These are phyloP conservation scores for Gasterosteus nipponicus DNA, from an alignment of 2,113 vertebrate genomes.

Conservation along the genomic window DNA sequence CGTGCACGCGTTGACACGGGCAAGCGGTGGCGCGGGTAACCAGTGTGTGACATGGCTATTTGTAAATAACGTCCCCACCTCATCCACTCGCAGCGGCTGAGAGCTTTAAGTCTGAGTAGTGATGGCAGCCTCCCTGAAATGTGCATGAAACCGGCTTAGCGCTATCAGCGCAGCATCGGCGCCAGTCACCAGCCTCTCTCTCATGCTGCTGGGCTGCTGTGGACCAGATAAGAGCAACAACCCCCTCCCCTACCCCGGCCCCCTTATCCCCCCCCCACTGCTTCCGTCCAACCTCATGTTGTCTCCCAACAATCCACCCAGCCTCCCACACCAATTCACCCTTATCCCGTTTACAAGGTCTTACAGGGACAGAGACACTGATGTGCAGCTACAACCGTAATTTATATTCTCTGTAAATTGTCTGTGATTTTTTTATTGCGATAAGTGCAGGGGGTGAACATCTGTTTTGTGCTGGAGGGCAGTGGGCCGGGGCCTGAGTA, in stretches of 20 bases:
- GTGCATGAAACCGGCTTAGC: slow-evolving; percentile 80
- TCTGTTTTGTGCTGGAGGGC: slow-evolving; percentile 80
- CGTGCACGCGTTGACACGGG: slow-evolving; percentile 51
- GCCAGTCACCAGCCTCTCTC: slow-evolving; percentile 75
- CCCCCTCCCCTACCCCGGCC: slow-evolving; percentile 18
- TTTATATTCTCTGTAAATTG: slow-evolving; percentile 84
- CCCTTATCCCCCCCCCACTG: slow-evolving; percentile 41
- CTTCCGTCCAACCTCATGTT: slow-evolving; percentile 55
- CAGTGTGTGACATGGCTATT: slow-evolving; percentile 69
- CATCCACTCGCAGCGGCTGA: slow-evolving; percentile 58
- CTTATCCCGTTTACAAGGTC: slow-evolving; percentile 74
- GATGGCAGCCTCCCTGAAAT: slow-evolving; percentile 73
- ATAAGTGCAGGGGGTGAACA: slow-evolving; percentile 74
- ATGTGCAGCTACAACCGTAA: slow-evolving; percentile 70
- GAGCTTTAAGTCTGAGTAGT: slow-evolving; percentile 71
- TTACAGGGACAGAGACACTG: slow-evolving; percentile 70
- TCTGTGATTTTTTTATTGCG: slow-evolving; percentile 78
- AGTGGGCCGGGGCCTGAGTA: slow-evolving; percentile 60
- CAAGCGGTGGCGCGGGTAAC: slow-evolving; percentile 54
- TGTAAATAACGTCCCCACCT: slow-evolving; percentile 68
- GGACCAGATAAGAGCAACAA: slow-evolving; percentile 75
- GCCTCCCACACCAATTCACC: slow-evolving; percentile 67
- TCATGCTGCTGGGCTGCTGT: slow-evolving; percentile 74
- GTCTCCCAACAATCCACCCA: slow-evolving; percentile 59
- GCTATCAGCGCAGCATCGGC: slow-evolving; percentile 75